Percentiles rank a stretch among this genome's conserved stretches.
Evolutionary conservation across 2,113 vertebrate genomes (phyloP).

Genomic region (Setophaga kirtlandii): DNA sequence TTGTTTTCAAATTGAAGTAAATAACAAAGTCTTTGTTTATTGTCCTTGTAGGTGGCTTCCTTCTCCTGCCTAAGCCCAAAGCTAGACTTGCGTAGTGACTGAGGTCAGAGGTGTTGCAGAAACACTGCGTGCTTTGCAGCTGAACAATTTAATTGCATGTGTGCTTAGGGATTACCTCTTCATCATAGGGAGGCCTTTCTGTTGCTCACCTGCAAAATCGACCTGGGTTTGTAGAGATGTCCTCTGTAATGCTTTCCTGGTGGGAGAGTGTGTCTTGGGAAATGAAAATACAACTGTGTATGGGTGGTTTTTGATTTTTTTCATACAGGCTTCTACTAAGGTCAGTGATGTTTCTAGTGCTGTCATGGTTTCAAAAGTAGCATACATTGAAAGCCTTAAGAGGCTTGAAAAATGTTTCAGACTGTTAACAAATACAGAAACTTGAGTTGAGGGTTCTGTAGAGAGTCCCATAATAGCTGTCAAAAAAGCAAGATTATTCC

Average conservation of each 20-base stretch:
- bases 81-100: not conserved
- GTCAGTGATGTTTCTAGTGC: not conserved
- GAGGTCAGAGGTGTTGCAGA: not conserved
- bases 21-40: not conserved
- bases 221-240: not conserved
- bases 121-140: not conserved
- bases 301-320: accelerated
- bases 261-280: not conserved
- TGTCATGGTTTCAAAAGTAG: not conserved
- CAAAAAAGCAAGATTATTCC: not conserved
- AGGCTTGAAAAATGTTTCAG: not conserved
- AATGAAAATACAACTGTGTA: not conserved
- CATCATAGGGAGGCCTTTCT: not conserved
- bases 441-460: not conserved
- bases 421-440: not conserved
- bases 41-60: not conserved
- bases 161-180: not conserved
- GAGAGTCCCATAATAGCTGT: not conserved
- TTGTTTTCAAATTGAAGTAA: not conserved
- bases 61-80: not conserved
- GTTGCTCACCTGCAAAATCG: not conserved
- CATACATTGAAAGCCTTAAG: not conserved
- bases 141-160: not conserved
- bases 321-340: not conserved
- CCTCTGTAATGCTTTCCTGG: not conserved